Conservation (phyloP, 2,888 invertebrate genomes). For the Eupithecia tripunctaria region DNA sequence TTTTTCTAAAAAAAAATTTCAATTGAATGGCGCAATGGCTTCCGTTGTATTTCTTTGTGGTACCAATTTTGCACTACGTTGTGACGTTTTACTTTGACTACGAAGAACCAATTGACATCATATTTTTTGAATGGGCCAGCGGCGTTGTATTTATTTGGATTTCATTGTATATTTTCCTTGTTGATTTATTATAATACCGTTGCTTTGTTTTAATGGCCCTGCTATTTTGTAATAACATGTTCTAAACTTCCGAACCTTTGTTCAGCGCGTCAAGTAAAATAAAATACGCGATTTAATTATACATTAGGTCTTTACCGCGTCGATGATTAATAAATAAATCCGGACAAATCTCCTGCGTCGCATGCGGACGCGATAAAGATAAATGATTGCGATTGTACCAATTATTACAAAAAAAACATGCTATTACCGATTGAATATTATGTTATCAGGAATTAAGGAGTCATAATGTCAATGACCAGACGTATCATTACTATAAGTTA, state of each 20-base stretch:
- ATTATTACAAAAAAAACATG: neutral
- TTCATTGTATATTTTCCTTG: conserved; percentile 1
- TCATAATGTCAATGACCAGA: conserved; percentile 42
- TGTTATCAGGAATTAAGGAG: neutral
- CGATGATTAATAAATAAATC: too few species aligned
- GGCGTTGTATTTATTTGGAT: conserved; percentile 2
- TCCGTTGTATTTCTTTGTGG: conserved; percentile 37
- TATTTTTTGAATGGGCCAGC: conserved; percentile 7
- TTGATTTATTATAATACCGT: neutral
- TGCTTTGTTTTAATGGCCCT: neutral
- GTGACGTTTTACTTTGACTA: conserved; percentile 12
- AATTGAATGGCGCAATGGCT: conserved; percentile 32
- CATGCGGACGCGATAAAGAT: too few species aligned
- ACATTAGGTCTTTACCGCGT: neutral
- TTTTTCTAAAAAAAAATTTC: conserved; percentile 27
- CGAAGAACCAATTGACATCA: conserved; percentile 18
- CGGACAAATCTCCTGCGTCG: too few species aligned
- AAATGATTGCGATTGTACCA: neutral
- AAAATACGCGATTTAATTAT: neutral
- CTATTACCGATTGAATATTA: neutral
- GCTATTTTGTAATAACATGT: neutral
- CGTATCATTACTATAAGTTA: conserved; percentile 53
- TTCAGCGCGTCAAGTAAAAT: neutral
- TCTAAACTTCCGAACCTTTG: neutral
- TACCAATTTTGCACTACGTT: conserved; percentile 8